Evolutionary conservation across 2,113 vertebrate species (phyloP), one percentile per base, ranked within the genome.

Genomic region (Pygoscelis adeliae): DNA sequence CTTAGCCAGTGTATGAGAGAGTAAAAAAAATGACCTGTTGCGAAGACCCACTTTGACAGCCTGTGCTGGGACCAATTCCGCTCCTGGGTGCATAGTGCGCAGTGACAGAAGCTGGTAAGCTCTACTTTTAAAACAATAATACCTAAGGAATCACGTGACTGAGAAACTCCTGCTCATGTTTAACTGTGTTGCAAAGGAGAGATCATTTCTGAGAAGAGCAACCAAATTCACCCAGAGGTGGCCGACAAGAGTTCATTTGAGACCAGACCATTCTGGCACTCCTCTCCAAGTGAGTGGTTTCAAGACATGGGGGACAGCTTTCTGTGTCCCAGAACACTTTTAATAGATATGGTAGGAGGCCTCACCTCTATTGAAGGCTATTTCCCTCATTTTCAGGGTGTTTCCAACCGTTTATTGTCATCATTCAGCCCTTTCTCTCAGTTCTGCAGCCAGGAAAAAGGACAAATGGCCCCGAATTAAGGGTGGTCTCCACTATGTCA

Each of bases 401-500:
- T 58, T 67, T 53, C 10, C 38, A 67, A 42, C 5, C 15, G 46
- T 49, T 89, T 85, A 20, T 79, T 44, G 6, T 49, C 23, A 58
- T 67, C 0, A 0, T 83, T 83, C 25, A 53, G 13, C n/a, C 9
- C 12, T 49, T 76, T 40, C 13, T 88, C 22, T 78, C 20, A 84
- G 14, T 71, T 91, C 27, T 76, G 47, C n/a, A 55, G 19, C 17
- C 27, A 55, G 52, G 23, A 78, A 42, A 77, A 78, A 46, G 13
- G 29, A 52, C 10, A 78, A 85, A 65, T n/a, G 13, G 10, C 49
- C 42, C 32, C 30, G 5, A 70, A 47, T 56, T 62, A 55, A 20
- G 2, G 16, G 15, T 63, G 14, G 4, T 80, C 42, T 93, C 38
- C 53, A 29, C 26, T 40, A 3, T 23, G 10, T 30, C 0, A 0